Base-by-base conservation (phyloP, 2,888 invertebrate genomes). In the Eristalinus aeneus region DNA sequence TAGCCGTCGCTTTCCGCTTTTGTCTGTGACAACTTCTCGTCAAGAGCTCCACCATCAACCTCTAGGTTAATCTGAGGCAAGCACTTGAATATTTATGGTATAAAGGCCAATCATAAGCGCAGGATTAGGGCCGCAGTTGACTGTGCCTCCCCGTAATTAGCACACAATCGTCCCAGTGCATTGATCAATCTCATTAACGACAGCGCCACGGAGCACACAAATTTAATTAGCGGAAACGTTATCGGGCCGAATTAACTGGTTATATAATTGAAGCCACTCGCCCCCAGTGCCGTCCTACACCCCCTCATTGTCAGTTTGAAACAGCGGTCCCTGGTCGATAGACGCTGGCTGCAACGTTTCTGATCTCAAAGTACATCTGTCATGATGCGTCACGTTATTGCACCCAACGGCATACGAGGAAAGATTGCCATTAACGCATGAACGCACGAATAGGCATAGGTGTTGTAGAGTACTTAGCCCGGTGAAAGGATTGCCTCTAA, bases 161-260 rank as follows among this genome's bases (percentile, higher is more conserved):
- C 20, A 23, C 22, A 34, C 56, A 22, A 23, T 56, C 56, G 36
- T 27, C 22, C 31, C 22, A 34, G 11, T 63, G 22, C 31, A 53
- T 34, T 72, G 53, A 53, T 63, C 34, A 72, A 63, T 10, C 9
- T 23, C 63, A 63, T 10, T 53, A 53, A 63, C 63, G 63, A 53
- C 61, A 16, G 3, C 23, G 22, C 22, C 22, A 32, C 16, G 12
- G 27, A 16, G 16, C 34, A 16, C 27, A 36, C 16, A 23, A 34
- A 56, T 74, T 56, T 31, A 39, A 74, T 74, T 74, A 58, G 20
- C 20, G 8, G 16, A 23, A n/a, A n/a, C 36, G 65, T 58, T 39
- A n/a, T 0, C 23, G 5, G 12, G 20, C 12, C 20, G 56, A 39
- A 58, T 39, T 54, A 39, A 27, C 54, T 10, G 56, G 22, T 10